A percentile compares a stretch with the other conserved stretches of the same genome.
Evolutionary conservation across 53 echinoderm and acorn worm species (phyloP).

Genomic region (Patiria pectinifera): DNA sequence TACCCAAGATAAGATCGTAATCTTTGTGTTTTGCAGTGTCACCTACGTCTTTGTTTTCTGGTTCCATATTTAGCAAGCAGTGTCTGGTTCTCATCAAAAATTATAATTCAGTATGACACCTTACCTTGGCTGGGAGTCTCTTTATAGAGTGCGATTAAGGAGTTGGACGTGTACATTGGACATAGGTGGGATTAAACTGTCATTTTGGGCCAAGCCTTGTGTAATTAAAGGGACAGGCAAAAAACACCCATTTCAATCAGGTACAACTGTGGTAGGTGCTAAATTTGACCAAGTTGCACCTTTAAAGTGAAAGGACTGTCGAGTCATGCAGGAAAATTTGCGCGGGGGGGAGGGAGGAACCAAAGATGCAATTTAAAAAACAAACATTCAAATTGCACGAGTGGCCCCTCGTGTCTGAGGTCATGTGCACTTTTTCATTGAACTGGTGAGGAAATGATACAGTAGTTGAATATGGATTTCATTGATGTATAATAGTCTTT

Average conservation of each 20-base stretch:
- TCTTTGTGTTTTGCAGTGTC: constrained; percentile 41
- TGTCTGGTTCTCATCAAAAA: constrained; percentile 36
- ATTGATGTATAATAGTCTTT: not conserved
- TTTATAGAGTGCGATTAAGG: not conserved
- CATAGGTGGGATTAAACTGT: constrained; percentile 38
- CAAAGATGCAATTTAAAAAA: constrained; percentile 18
- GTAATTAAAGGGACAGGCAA: not conserved
- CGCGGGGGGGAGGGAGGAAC: not conserved
- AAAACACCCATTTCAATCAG: no score
- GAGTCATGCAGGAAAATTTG: constrained; percentile 28
- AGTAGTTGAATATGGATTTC: not conserved
- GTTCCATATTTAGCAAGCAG: not conserved
- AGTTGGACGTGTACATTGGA: not conserved
- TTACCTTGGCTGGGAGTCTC: not conserved
- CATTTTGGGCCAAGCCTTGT: not conserved
- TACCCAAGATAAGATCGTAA: not conserved
- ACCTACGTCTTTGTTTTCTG: not conserved
- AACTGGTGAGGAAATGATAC: not conserved
- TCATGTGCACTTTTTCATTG: constrained; percentile 10
- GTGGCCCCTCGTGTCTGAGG: not conserved
- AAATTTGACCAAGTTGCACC: not conserved
- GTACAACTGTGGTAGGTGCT: not conserved
- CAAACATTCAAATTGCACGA: not conserved
- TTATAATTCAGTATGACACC: constrained; percentile 32
- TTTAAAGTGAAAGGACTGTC: constrained; percentile 28